These are phyloP conservation scores for Gobius niger DNA, from an alignment of 2,113 vertebrate species.

Conservation along the genomic window DNA sequence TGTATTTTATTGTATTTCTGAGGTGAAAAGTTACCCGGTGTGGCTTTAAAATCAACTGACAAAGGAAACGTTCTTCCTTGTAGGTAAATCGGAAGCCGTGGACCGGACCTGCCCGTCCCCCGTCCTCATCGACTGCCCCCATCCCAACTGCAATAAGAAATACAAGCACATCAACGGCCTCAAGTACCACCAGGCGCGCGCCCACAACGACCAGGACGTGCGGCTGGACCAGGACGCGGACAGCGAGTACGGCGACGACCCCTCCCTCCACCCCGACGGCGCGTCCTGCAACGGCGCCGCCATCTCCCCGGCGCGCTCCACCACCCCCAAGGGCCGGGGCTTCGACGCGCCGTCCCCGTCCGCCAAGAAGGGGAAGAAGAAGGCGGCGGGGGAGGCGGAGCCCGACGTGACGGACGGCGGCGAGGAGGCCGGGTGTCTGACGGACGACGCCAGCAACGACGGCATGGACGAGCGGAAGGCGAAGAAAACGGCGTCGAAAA, in stretches of 20 bases:
- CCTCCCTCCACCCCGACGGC: conserved; percentile 79
- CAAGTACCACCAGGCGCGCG: conserved; percentile 95
- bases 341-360: conserved; percentile 89
- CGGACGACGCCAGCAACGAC: conserved; percentile 88
- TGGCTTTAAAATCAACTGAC: too few relatives aligned
- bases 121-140: conserved; percentile 94
- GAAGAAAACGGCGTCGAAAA: conserved; percentile 80
- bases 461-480: conserved; percentile 89
- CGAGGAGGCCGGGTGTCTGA: conserved; percentile 85
- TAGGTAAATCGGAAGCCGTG: conserved; percentile 80
- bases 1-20: too few relatives aligned
- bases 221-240: conserved; percentile 90
- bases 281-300: conserved; percentile 85
- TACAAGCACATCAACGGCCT: conserved; percentile 98
- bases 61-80: conserved; percentile 8
- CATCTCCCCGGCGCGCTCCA: conserved; percentile 87
- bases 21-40: too few relatives aligned
- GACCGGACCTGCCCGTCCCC: conserved; percentile 91
- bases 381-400: conserved; percentile 84
- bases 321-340: conserved; percentile 89
- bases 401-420: conserved; percentile 83
- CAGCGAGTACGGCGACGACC: conserved; percentile 90
- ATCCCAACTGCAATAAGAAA: conserved; percentile 97
- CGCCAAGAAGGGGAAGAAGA: conserved; percentile 88
- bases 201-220: conserved; percentile 89